Evolutionary conservation across 2,888 invertebrate genomes (phyloP), one percentile per base, ranked within the genome.

Genomic region (Polymixis lichenea): DNA sequence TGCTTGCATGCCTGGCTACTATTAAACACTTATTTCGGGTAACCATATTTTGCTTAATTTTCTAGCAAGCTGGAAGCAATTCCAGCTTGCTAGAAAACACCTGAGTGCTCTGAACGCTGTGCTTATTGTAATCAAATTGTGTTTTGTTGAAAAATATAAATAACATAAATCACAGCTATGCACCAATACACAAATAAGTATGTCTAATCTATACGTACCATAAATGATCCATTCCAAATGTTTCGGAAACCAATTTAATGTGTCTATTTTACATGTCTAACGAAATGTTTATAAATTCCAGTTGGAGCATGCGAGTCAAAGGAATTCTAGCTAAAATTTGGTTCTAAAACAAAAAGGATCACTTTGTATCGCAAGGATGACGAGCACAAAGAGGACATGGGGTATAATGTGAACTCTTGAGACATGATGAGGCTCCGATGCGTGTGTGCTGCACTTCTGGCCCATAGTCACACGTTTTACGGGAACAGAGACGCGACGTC

Each of bases 381-480:
- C 38, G 61, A 71, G 49, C 55, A 83, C 62, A 83, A 82, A 83
- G 84, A 60, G 53, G 28, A 19, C n/a, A 55, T 58, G 9, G 51
- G 49, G 13, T 28, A 28, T 80, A 62, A 62, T 32, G 56, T 62
- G 82, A 15, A 25, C 38, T 25, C 62, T 64, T 22, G 53, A 81
- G 69, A 78, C 56, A 69, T 60, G 51, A 49, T 64, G 72, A 58
- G 53, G 13, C 8, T 13, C n/a, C n/a, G 5, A 8, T 19, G 60
- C 22, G 1, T 13, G 28, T 25, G 11, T 56, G 17, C 56, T 62
- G 62, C 55, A 15, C 56, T 64, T 78, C 49, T 51, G 25, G 13
- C 67, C 53, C 17, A 62, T 64, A 67, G 49, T 28, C 38, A n/a
- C 49, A 17, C 22, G 28, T n/a, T 71, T 58, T n/a, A 67, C 13